Percentiles rank a stretch among this genome's conserved stretches.
phyloP scores from a whole-genome alignment of 2,797 vertebrate genomes.

The Balearica regulorum region DNA sequence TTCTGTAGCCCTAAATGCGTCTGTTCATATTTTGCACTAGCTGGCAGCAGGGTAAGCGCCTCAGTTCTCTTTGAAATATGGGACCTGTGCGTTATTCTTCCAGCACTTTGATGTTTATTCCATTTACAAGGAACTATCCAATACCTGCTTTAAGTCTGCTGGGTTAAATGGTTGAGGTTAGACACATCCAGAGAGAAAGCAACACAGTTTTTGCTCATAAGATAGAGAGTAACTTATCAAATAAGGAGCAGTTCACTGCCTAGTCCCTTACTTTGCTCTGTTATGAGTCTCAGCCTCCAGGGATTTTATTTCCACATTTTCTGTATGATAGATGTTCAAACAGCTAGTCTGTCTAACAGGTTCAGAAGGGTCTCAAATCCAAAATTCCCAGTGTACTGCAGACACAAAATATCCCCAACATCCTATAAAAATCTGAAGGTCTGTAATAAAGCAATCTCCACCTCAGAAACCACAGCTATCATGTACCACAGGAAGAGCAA shows the following conservation, averaged over 20 bases:
- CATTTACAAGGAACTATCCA: not conserved
- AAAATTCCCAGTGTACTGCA: not conserved
- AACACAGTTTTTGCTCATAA: not conserved
- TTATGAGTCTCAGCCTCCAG: not conserved
- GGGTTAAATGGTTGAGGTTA: not conserved
- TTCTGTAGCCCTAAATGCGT: not conserved
- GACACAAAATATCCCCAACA: conserved; percentile 12
- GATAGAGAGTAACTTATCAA: not conserved
- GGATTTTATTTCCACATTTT: not conserved
- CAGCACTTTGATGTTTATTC: not conserved
- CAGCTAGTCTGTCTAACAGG: not conserved
- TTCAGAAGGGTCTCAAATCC: not conserved
- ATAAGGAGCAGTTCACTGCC: not conserved
- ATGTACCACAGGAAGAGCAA: not conserved
- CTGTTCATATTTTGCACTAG: not conserved
- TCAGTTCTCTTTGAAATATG: not conserved
- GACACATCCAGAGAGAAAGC: not conserved
- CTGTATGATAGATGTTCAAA: not conserved
- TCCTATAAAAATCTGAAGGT: not conserved
- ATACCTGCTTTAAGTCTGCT: not conserved
- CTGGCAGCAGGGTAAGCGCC: not conserved
- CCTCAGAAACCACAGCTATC: not conserved
- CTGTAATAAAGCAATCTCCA: not conserved
- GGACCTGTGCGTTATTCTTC: not conserved
- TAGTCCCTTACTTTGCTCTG: not conserved